Evolutionary conservation across 2,888 invertebrate species (phyloP), one percentile per base, ranked within the genome.

Genomic region (Caenorhabditis afra): DNA sequence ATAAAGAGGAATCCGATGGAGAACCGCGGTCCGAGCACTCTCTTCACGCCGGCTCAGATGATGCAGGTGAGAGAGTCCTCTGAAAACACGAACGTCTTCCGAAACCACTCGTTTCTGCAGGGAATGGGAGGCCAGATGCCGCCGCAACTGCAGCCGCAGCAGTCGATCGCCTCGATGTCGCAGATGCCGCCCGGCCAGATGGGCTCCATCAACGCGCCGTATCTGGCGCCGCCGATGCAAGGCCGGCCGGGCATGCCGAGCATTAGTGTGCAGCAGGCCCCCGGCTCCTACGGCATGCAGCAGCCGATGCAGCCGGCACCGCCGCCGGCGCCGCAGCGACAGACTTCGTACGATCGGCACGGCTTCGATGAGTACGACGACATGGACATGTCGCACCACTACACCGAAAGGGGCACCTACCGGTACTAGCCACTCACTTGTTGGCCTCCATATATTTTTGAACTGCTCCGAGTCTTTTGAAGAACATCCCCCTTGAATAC

Each of bases 11-110:
- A 88, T 62, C 88, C 89, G 11, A 89, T 90, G 89, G 88, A 89
- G 59, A 88, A 86, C 66, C 77, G 89, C 8, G 89, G 89, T 1
- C 87, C 88, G 20, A 81, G 85, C 16, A 86, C 86, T 3, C 52
- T 88, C 11, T 90, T 86, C 78, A 89, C 86, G 5, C 86, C 89
- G 12, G 85, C 88, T 1, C 87, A 88, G 65, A 87, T 88, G 87
- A 89, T 89, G 89, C 85, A 85, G 81, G 85, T 82, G 52, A 10
- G 47, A 37, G 11, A 47, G 11, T 0, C 22, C 22, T 41, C n/a
- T n/a, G n/a, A 3, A 8, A n/a, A 18, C 22, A 12, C 18, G 39
- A 20, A 16, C 22, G 14, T 18, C 11, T 16, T 55, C 35, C 18
- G n/a, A n/a, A n/a, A n/a, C n/a, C 10, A 35, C 14, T 14, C 18